These are phyloP conservation scores for Eclectus roratus DNA, from an alignment of 2,113 vertebrate genomes.

Conservation along the genomic window DNA sequence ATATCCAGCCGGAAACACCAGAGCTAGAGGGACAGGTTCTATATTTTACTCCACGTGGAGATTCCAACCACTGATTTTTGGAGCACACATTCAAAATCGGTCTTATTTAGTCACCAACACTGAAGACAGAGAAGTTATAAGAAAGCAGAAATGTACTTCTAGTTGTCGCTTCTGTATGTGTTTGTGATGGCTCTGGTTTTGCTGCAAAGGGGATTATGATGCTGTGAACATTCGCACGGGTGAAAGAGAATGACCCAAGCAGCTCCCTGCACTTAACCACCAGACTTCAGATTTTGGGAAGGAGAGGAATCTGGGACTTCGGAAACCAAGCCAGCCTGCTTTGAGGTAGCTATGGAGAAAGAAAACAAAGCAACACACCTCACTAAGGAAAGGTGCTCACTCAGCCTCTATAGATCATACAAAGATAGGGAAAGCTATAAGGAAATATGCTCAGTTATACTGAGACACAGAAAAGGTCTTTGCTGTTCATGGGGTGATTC, in stretches of 20 bases:
- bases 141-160: background rate
- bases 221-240: background rate
- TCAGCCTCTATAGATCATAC: background rate
- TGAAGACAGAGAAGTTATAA: background rate
- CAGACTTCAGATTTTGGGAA: background rate
- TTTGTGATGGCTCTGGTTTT: background rate
- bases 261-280: background rate
- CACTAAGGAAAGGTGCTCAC: background rate
- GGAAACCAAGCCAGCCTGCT: background rate
- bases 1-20: background rate
- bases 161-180: background rate
- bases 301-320: background rate
- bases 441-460: background rate
- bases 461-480: background rate
- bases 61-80: background rate
- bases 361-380: background rate
- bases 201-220: background rate
- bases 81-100: background rate
- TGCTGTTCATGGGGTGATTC: background rate
- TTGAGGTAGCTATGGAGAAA: background rate
- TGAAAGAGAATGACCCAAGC: conserved; percentile 25
- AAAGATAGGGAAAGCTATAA: background rate
- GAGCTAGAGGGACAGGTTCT: background rate
- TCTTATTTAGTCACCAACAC: background rate
- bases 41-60: background rate